Evolutionary conservation across 2,797 vertebrate species (phyloP).

Genomic region (Eutrigla gurnardus): DNA sequence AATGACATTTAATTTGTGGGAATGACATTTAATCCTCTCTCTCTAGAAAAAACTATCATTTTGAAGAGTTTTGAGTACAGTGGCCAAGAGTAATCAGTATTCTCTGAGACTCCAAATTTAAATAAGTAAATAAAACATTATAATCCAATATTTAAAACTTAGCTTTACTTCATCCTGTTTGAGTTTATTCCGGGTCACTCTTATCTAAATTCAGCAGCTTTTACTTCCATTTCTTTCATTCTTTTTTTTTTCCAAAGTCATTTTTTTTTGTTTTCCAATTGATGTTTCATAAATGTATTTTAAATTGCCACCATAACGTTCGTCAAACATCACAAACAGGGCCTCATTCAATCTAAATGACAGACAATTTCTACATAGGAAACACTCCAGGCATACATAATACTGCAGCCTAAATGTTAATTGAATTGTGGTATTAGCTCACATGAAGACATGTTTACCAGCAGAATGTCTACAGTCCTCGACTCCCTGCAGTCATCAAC

Average conservation of each 20-base stretch:
- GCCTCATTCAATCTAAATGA: not conserved
- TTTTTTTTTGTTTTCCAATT: not conserved
- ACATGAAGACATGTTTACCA: conserved; percentile 9
- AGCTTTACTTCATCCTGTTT: not conserved
- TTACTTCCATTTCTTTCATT: not conserved
- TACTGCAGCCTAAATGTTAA: not conserved
- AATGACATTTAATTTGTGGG: not conserved
- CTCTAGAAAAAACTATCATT: conserved; percentile 11
- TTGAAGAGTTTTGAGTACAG: conserved; percentile 12
- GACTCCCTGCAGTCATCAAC: conserved; percentile 32
- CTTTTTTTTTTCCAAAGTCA: not conserved
- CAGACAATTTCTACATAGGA: not conserved
- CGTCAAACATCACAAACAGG: not conserved
- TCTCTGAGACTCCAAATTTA: conserved; percentile 24
- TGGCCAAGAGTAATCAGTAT: not conserved
- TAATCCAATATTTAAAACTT: conserved; percentile 1
- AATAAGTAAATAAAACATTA: conserved; percentile 26
- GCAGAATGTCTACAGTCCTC: not conserved
- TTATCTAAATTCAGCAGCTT: not conserved
- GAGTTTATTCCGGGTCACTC: not conserved
- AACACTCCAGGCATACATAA: not conserved
- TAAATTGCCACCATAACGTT: not conserved
- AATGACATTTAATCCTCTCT: not conserved
- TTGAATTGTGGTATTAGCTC: not conserved
- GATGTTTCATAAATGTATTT: not conserved